Conservation (phyloP, 92 coral and sea anemone species). For the Bergia puertoricense region DNA sequence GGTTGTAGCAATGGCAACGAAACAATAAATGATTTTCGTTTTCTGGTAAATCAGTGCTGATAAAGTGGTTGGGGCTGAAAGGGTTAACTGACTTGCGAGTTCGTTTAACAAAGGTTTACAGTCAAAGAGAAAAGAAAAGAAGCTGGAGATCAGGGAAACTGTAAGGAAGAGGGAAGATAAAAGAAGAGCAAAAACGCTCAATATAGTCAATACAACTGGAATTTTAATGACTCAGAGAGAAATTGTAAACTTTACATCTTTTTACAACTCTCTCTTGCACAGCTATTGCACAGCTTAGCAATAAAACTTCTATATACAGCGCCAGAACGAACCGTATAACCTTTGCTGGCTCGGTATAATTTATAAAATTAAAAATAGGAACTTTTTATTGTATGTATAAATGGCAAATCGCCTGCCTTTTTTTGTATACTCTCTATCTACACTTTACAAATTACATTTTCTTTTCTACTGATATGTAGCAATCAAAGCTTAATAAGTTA, state of each 20-base stretch:
- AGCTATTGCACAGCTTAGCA: not conserved
- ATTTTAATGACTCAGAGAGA: not conserved
- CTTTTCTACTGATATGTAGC: not conserved
- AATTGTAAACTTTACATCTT: not conserved
- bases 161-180: not conserved
- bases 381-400: constrained; percentile 30
- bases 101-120: too few species aligned
- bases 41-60: too few species aligned
- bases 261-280: not conserved
- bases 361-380: constrained; percentile 40
- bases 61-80: too few species aligned
- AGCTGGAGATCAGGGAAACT: too few species aligned
- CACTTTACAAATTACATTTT: not conserved
- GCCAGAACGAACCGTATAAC: not conserved
- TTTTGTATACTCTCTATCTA: constrained; percentile 2
- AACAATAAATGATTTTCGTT: too few species aligned
- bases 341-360: constrained; percentile 12
- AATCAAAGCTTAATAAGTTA: not conserved
- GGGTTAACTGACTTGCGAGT: too few species aligned
- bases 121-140: too few species aligned
- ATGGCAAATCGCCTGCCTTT: constrained; percentile 2
- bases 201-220: not conserved
- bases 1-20: too few species aligned
- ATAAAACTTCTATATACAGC: too few species aligned
- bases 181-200: not conserved